Base-by-base conservation (phyloP, 2,113 vertebrate species). In the Misgurnus mizolepis region DNA sequence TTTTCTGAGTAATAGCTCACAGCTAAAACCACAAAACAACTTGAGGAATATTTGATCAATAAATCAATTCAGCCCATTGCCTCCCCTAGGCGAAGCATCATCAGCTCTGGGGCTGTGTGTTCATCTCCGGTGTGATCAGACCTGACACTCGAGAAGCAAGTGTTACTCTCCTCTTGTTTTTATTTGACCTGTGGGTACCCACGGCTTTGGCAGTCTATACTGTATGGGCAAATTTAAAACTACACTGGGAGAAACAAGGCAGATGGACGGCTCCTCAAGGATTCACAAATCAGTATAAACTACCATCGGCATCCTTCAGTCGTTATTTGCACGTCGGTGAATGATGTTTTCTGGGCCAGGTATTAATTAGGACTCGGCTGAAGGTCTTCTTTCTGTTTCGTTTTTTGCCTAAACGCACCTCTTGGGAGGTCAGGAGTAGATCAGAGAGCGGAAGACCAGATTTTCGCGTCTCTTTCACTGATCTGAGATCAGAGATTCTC, bases 221-320 rank as follows among this genome's bases (percentile, higher is more conserved):
- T 34, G 27, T 34, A 77, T 49, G 53, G 58, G 47, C 67, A 53
- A 62, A 81, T 71, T 80, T 76, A 75, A 40, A 40, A 9, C 22
- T 58, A 17, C 72, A 68, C 40, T 58, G 40, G 49, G 45, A 70
- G 49, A 53, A 40, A 64, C 71, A 72, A 56, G 67, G 58, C 60
- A 50, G 41, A 75, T 43, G 12, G 56, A 7, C 22, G 49, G 74
- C 34, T 70, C 66, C 56, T 40, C 18, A 43, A 78, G 80, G 62
- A 84, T 73, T 84, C 55, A 65, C 82, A 78, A 74, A 14, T 78
- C 68, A 81, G 79, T 69, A 61, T 67, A 83, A 80, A 83, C 75
- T 61, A 67, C 67, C 45, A 56, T 47, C 8, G 68, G 49, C 39
- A 39, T 41, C 41, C 34, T 45, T 18, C 10, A 61, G 6, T 22